A percentile compares a stretch with the other conserved stretches of the same genome.
These are phyloP conservation scores for Peribatodes rhomboidaria DNA, from an alignment of 2,888 invertebrate genomes.

Conservation along the genomic window DNA sequence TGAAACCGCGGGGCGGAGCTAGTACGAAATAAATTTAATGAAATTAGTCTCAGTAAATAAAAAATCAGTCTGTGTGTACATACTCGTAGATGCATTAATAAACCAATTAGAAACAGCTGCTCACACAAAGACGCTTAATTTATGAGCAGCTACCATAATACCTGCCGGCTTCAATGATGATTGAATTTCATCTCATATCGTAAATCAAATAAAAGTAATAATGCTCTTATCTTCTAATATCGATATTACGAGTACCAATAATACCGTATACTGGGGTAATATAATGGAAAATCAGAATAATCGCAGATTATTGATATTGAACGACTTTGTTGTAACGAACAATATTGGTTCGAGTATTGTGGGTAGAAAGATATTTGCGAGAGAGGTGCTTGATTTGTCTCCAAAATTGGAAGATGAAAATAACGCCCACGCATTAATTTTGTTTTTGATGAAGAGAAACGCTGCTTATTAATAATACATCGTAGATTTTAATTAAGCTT, in stretches of 20 bases:
- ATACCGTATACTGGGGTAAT: conserved; percentile 33
- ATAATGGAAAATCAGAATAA: conserved; percentile 43
- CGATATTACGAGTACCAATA: conserved; percentile 39
- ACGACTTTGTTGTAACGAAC: conserved; percentile 29
- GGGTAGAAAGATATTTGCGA: neutral
- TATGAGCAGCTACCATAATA: conserved; percentile 20
- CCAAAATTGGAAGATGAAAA: conserved; percentile 4
- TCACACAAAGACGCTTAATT: no score
- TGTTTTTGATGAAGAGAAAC: neutral
- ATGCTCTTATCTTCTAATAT: conserved; percentile 31
- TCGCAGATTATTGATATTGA: conserved; percentile 42
- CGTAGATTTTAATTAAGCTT: no score
- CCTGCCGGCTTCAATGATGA: conserved; percentile 11
- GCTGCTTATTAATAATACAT: no score
- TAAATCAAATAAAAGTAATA: conserved; percentile 41
- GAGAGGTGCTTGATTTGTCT: conserved; percentile 5
- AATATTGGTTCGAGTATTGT: conserved; percentile 25
- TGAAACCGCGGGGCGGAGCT: no score
- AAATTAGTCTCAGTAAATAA: no score
- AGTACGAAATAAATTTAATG: no score
- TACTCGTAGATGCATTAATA: no score
- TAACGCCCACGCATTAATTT: neutral
- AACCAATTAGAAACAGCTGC: no score
- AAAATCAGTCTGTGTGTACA: no score
- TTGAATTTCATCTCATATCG: conserved; percentile 26